Percentiles rank a stretch among this genome's conserved stretches.
These are phyloP conservation scores for Philereme vetulata DNA, from an alignment of 2,888 invertebrate genomes.

Conservation along the genomic window DNA sequence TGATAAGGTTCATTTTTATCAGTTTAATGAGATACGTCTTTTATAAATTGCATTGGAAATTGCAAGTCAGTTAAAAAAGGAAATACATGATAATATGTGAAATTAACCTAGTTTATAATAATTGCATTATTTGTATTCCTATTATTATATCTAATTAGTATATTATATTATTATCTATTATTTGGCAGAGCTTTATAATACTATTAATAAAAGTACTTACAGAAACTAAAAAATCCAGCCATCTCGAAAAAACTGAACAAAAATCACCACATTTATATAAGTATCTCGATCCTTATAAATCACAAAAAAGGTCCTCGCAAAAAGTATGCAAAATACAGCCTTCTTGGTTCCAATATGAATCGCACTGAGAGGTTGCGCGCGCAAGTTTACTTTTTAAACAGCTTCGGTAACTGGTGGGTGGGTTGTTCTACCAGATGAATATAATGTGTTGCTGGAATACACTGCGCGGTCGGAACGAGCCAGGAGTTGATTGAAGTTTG, in stretches of 20 bases:
- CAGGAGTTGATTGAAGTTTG: neutral
- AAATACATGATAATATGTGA: too few relatives aligned
- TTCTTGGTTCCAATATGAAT: slow-evolving; percentile 34
- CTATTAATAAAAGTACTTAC: too few relatives aligned
- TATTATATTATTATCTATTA: too few relatives aligned
- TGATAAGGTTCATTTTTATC: too few relatives aligned
- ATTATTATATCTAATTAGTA: too few relatives aligned
- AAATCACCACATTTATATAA: slow-evolving; percentile 21
- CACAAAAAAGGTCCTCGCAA: slow-evolving; percentile 5
- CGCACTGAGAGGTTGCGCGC: slow-evolving; percentile 54
- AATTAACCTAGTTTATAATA: too few relatives aligned
- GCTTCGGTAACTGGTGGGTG: slow-evolving; percentile 27
- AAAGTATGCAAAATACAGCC: slow-evolving; percentile 27
- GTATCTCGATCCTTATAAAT: neutral
- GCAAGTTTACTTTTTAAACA: slow-evolving; percentile 59
- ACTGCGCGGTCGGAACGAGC: slow-evolving; percentile 6
- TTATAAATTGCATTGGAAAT: too few relatives aligned
- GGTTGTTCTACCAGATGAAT: slow-evolving; percentile 11
- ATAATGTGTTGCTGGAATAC: slow-evolving; percentile 1
- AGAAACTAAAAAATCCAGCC: slow-evolving; percentile 26
- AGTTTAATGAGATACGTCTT: too few relatives aligned
- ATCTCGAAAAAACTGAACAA: neutral
- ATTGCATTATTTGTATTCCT: too few relatives aligned
- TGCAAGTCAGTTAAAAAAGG: too few relatives aligned
- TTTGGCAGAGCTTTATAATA: too few relatives aligned